These are phyloP conservation scores for Yasuhikotakia modesta DNA, from an alignment of 2,797 vertebrate species.

Conservation along the genomic window DNA sequence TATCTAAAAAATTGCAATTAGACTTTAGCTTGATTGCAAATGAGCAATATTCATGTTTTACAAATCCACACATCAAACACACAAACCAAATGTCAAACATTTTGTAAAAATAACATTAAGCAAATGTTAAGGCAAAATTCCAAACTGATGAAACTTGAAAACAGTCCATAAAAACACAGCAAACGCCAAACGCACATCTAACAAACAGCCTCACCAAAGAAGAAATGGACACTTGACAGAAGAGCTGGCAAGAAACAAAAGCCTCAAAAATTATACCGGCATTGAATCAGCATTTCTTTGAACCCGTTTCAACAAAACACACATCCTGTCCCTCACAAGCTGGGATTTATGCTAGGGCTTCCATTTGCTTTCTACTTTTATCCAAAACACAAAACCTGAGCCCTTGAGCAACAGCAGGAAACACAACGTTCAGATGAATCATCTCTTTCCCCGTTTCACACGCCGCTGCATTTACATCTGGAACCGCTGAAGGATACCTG, in stretches of 20 bases:
- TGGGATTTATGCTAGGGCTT: neutral
- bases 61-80: no score
- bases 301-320: neutral
- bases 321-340: neutral
- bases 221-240: slow-evolving; percentile 1
- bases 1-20: no score
- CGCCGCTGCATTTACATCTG: neutral
- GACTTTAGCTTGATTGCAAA: no score
- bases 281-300: neutral
- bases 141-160: no score
- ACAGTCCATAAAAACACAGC: no score
- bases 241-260: neutral
- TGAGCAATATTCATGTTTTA: no score
- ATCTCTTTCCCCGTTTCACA: neutral
- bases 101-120: no score
- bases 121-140: no score
- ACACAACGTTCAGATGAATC: neutral
- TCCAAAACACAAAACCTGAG: slow-evolving; percentile 1
- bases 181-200: neutral
- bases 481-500: slow-evolving; percentile 1
- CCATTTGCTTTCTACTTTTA: neutral
- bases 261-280: neutral
- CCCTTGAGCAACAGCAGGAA: neutral
- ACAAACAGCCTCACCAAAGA: neutral
- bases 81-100: no score